Conservation (phyloP, 2,888 invertebrate species). For the Drosophila paramelanica region DNA sequence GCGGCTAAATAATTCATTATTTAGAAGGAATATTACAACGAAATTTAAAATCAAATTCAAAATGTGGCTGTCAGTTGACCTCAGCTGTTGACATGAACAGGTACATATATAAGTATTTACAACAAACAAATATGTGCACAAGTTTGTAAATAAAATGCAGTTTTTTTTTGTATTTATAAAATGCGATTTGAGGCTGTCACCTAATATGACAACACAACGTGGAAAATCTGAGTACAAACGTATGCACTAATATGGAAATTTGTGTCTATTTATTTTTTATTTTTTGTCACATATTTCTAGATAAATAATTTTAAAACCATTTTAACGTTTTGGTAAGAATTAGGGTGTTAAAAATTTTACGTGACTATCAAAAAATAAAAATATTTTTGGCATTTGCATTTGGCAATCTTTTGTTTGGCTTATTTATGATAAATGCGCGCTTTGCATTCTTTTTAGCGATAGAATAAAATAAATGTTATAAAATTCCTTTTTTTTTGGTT, state of each 20-base stretch:
- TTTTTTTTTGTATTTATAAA: background rate
- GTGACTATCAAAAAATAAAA: background rate
- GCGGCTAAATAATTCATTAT: background rate
- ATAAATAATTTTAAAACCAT: too few species aligned
- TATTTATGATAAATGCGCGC: conserved; percentile 43
- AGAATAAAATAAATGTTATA: conserved; percentile 3
- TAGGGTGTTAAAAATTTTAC: background rate
- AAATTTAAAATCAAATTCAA: background rate
- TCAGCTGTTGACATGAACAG: conserved; percentile 13
- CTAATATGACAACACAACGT: conserved; percentile 20
- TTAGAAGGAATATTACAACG: conserved; percentile 7
- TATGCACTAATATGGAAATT: conserved; percentile 15
- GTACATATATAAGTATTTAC: background rate
- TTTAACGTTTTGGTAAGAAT: too few species aligned
- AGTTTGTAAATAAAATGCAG: background rate
- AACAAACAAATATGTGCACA: background rate
- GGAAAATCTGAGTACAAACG: conserved; percentile 1
- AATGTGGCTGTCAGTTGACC: conserved; percentile 22
- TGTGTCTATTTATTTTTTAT: background rate
- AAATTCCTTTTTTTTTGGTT: background rate
- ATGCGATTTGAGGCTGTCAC: conserved; percentile 10
- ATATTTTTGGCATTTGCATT: conserved; percentile 16
- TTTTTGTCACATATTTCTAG: background rate
- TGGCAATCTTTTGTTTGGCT: conserved; percentile 21
- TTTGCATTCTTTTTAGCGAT: conserved; percentile 13